These are phyloP conservation scores for Portevinia maculata DNA, from an alignment of 2,888 invertebrate genomes.

Conservation along the genomic window DNA sequence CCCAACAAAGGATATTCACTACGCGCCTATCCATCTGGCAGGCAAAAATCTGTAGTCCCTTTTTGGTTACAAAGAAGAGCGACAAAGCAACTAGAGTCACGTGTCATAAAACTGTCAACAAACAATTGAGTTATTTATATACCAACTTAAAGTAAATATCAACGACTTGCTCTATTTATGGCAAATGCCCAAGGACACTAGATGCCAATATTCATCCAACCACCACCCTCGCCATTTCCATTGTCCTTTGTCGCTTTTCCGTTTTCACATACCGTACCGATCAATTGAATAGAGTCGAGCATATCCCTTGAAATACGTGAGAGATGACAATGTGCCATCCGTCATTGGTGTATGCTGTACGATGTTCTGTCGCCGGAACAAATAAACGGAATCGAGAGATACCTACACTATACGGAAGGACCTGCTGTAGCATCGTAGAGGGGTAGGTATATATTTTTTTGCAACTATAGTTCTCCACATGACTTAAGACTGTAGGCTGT, in stretches of 20 bases:
- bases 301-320: conserved; percentile 38
- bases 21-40: conserved; percentile 33
- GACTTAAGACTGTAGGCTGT: conserved; percentile 46
- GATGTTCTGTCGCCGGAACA: conserved; percentile 60
- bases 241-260: conserved; percentile 32
- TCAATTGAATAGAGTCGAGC: conserved; percentile 51
- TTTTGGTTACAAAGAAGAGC: conserved; percentile 26
- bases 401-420: conserved; percentile 39
- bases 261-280: conserved; percentile 68
- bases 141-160: conserved; percentile 69
- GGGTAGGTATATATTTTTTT: conserved; percentile 16
- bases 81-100: conserved; percentile 65
- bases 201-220: conserved; percentile 52
- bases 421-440: conserved; percentile 43
- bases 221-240: neutral
- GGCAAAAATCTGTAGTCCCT: conserved; percentile 37
- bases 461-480: conserved; percentile 1
- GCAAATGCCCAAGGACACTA: conserved; percentile 63
- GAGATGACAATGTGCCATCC: conserved; percentile 66
- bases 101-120: conserved; percentile 75
- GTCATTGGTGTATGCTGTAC: conserved; percentile 52
- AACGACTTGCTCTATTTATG: conserved; percentile 17
- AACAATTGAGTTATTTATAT: conserved; percentile 75
- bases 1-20: conserved; percentile 3
- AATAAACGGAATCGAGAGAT: conserved; percentile 66